These are phyloP conservation scores for Otolemur garnettii DNA, from an alignment of 2,113 vertebrate genomes.

Conservation along the genomic window DNA sequence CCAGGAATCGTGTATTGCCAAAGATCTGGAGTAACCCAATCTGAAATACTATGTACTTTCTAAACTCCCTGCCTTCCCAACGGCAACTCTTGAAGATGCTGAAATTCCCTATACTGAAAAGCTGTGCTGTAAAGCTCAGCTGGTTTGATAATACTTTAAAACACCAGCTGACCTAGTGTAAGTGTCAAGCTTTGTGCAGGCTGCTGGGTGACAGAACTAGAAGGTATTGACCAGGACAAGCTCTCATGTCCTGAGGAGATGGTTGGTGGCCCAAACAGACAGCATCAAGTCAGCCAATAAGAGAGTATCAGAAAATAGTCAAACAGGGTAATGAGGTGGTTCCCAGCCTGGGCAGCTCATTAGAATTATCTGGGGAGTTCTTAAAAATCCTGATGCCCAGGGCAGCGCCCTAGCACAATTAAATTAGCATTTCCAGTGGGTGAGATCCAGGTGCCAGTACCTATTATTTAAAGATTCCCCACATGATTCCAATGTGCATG, in stretches of 20 bases:
- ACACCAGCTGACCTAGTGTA: background rate
- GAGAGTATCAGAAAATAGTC: background rate
- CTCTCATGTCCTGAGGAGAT: background rate
- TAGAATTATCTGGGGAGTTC: background rate
- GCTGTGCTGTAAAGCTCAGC: accelerated
- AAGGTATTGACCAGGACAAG: too few relatives aligned
- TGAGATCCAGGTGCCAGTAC: background rate
- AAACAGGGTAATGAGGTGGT: background rate
- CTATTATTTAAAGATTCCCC: background rate
- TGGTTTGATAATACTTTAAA: background rate
- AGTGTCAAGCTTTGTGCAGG: background rate
- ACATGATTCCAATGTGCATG: background rate
- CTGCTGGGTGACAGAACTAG: background rate
- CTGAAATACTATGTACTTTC: background rate
- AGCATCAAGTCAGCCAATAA: background rate
- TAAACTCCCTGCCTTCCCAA: background rate
- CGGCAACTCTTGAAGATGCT: background rate
- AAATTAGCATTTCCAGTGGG: background rate
- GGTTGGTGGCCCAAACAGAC: background rate
- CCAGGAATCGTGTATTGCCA: background rate
- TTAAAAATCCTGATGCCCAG: background rate
- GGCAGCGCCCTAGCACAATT: background rate
- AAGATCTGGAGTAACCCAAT: background rate
- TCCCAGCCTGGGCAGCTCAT: background rate
- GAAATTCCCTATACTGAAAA: background rate